Base-by-base conservation (phyloP, 2,797 vertebrate genomes). In the Channallabes apus region DNA sequence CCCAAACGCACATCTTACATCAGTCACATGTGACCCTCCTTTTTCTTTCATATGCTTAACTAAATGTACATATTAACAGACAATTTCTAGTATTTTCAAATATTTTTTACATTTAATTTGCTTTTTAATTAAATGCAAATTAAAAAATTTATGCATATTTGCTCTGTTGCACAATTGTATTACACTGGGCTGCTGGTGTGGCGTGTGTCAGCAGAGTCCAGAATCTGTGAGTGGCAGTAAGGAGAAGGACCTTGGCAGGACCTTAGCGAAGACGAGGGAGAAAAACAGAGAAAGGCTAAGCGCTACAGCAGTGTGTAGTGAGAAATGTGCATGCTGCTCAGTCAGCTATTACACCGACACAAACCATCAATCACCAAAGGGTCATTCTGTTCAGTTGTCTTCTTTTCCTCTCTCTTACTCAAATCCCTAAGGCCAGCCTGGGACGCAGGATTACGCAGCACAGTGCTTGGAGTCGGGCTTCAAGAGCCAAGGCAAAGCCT, bases 301-400 rank as follows among this genome's bases (percentile, higher is more conserved):
- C n/a, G 51, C 68, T 27, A 20, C 83, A 84, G 85, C 64, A 51
- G 8, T 27, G 41, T 32, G 59, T 24, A 88, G 91, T 88, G 90
- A 92, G 91, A 91, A 91, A 92, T 91, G 90, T 92, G 92, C 92
- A 91, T 92, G 94, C 92, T 94, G 94, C 94, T 91, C 92, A 86
- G 93, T 95, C 94, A 95, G 95, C 94, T 92, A 89, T 88, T 91
- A 91, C 91, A 87, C 88, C 89, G 92, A 92, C 90, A 91, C 91
- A 92, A 92, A 87, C 92, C 91, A 94, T 95, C 94, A 93, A 94
- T 95, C 94, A 94, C 86, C 82, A 91, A 91, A 88, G 88, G 90
- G 90, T 90, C 87, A 89, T 90, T 91, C 90, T 88, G 90, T 90
- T 92, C 88, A 89, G 88, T 89, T 12, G 68, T 68, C 68, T 59